These are phyloP conservation scores for Meles meles DNA, from an alignment of 2,113 vertebrate species.

Conservation along the genomic window DNA sequence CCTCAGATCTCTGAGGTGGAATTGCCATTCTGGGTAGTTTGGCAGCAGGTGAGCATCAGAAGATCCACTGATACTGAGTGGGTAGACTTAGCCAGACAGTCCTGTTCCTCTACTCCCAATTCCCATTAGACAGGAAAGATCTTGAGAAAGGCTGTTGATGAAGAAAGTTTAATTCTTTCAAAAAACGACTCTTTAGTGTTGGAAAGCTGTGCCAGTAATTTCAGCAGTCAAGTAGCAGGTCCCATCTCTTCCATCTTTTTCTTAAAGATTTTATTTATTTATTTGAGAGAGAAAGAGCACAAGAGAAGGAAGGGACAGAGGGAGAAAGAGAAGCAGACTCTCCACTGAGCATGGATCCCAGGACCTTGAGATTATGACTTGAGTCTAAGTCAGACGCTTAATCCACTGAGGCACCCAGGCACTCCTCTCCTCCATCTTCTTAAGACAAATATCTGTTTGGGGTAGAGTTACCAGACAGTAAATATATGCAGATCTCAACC, in stretches of 20 bases:
- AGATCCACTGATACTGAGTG: neutral
- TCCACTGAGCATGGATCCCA: neutral
- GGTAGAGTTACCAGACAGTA: neutral
- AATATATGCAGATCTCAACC: neutral
- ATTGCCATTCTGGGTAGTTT: neutral
- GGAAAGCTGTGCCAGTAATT: neutral
- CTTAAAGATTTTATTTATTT: neutral
- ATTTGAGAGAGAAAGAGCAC: neutral
- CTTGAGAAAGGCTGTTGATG: neutral
- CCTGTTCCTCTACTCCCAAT: neutral
- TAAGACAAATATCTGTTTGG: neutral
- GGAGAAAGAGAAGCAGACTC: neutral
- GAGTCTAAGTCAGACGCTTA: neutral
- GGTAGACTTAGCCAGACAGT: neutral
- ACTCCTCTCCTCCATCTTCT: neutral
- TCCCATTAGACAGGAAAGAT: neutral
- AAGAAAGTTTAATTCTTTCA: neutral
- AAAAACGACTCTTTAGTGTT: neutral
- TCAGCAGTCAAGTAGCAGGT: neutral
- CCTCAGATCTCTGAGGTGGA: neutral
- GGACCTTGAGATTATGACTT: neutral
- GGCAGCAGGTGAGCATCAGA: neutral
- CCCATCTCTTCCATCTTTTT: neutral
- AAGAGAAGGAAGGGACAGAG: neutral
- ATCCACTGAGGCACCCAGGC: neutral